Base-by-base conservation (phyloP, 2,888 invertebrate species). In the Chouioia cunea region DNA sequence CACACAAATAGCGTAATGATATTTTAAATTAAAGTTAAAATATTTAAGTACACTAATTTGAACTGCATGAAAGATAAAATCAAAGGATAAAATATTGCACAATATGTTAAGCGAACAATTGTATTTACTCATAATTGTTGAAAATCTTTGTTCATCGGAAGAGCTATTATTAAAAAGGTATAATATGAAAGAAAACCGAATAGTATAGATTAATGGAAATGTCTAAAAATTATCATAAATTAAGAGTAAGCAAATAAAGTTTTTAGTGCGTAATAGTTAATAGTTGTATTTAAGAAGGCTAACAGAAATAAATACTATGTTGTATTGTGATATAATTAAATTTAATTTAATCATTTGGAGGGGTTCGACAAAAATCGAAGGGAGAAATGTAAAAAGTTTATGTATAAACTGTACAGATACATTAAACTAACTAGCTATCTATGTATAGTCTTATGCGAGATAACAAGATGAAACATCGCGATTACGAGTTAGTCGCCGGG, bases 391-490 rank as follows among this genome's bases (percentile, higher is more conserved):
- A 69, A 74, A 74, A 71, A 69, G 47, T 70, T 65, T 74, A 70
- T 71, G 15, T 72, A 71, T 74, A 73, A 71, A 73, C 71, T 73
- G 73, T 72, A 72, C 74, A 74, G 52, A 60, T 70, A 63, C 67
- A 74, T 65, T 67, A 72, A 68, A 66, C 71, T 69, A 72, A 59
- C 67, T 69, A 71, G 47, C 67, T 69, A 71, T 47, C 67, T 74
- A 74, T 70, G n/a, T 72, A 70, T 74, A 74, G 54, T 72, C 72
- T 70, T 67, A 71, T 70, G 72, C 71, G 58, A 72, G 22, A 72
- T 72, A 74, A 70, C 71, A 71, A 71, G 64, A 71, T 64, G 58
- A 65, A 67, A 70, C 50, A 63, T 70, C 69, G 71, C 69, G 64
- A 68, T 57, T 20, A 73, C 66, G 69, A 72, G 53, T 74, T 72